Evolutionary conservation across 2,797 vertebrate genomes (phyloP).

Genomic region (Argyrosomus regius): DNA sequence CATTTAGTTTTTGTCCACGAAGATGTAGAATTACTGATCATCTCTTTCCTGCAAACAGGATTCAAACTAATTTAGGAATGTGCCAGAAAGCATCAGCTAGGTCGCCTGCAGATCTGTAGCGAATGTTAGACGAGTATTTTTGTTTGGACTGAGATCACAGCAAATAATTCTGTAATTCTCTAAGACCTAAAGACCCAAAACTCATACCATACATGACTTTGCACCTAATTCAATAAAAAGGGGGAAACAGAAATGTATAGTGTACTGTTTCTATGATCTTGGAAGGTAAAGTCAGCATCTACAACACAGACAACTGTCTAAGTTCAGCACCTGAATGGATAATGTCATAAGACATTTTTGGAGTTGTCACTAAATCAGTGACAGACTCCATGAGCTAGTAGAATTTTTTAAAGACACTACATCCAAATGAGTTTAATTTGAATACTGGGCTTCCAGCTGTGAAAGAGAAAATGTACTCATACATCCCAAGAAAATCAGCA

Average conservation of each 20-base stretch:
- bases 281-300: too few species aligned
- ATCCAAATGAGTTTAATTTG: slow-evolving; percentile 19
- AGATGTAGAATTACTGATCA: neutral
- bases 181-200: neutral
- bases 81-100: neutral
- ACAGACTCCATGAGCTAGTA: neutral
- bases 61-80: neutral
- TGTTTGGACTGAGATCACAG: neutral
- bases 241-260: neutral
- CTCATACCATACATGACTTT: neutral
- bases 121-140: neutral
- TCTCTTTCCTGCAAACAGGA: slow-evolving; percentile 12
- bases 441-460: slow-evolving; percentile 40
- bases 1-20: neutral
- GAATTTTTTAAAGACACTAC: neutral
- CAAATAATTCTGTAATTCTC: neutral
- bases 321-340: neutral
- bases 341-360: neutral
- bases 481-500: slow-evolving; percentile 21
- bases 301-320: neutral
- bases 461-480: slow-evolving; percentile 26
- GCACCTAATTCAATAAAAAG: neutral
- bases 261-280: neutral
- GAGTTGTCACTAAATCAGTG: slow-evolving; percentile 5
- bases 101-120: neutral